Evolutionary conservation across 2,888 invertebrate species (phyloP).

Genomic region (Acrobasis repandana): DNA sequence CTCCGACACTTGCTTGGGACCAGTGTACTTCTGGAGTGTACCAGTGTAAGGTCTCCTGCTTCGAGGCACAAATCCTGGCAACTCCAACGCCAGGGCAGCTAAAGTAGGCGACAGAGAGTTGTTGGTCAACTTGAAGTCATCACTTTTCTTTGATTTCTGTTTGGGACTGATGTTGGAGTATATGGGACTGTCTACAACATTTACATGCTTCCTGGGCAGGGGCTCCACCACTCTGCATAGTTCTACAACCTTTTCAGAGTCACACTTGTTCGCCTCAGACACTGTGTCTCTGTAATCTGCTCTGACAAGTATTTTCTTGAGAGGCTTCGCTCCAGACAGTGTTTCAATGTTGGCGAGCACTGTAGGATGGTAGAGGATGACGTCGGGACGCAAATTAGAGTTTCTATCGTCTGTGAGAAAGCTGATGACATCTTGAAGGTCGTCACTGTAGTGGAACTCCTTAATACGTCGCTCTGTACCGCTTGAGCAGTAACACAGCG

Average conservation of each 20-base stretch:
- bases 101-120: conserved; percentile 68
- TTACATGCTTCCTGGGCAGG: conserved; percentile 55
- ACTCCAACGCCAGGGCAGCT: conserved; percentile 71
- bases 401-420: conserved; percentile 64
- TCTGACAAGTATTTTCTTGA: conserved; percentile 56
- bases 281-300: conserved; percentile 38
- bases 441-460: conserved; percentile 64
- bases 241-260: conserved; percentile 71
- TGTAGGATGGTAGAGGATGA: conserved; percentile 74
- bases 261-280: conserved; percentile 68
- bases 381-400: conserved; percentile 59
- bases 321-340: conserved; percentile 42
- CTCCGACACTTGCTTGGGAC: conserved; percentile 78
- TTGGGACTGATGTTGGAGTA: conserved; percentile 65
- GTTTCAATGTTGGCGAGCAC: conserved; percentile 69
- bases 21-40: conserved; percentile 50
- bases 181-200: conserved; percentile 58
- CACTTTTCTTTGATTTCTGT: conserved; percentile 37
- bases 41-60: conserved; percentile 60
- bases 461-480: conserved; percentile 43
- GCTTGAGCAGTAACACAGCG: conserved; percentile 47
- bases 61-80: conserved; percentile 75
- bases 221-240: conserved; percentile 57
- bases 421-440: conserved; percentile 61
- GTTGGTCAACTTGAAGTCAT: conserved; percentile 39